These are phyloP conservation scores for Muscicapa striata DNA, from an alignment of 2,797 vertebrate species.

Conservation along the genomic window DNA sequence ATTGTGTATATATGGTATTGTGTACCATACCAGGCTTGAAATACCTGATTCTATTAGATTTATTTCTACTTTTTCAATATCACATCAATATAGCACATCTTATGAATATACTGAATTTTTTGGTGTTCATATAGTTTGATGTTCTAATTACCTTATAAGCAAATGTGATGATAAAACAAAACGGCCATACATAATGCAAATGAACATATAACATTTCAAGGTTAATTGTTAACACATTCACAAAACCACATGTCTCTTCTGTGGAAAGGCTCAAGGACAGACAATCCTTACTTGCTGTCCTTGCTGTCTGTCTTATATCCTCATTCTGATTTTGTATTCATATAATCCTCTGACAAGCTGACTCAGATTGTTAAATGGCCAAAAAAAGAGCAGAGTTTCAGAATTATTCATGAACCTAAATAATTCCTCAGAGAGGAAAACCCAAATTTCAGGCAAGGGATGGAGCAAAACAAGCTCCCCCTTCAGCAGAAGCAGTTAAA, in stretches of 20 bases:
- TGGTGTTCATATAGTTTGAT: not conserved
- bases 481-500: not conserved
- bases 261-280: not conserved
- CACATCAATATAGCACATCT: not conserved
- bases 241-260: not conserved
- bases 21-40: not conserved
- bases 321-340: not conserved
- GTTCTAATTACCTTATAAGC: not conserved
- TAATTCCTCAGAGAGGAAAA: not conserved
- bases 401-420: not conserved
- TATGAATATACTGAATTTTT: not conserved
- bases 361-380: not conserved
- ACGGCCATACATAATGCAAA: not conserved
- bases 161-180: not conserved
- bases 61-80: not conserved
- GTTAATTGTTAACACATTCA: not conserved
- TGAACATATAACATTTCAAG: not conserved
- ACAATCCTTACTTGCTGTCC: not conserved
- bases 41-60: not conserved
- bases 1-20: not conserved
- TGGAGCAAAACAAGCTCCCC: not conserved
- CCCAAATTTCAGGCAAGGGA: fast-evolving
- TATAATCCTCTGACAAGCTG: not conserved
- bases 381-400: not conserved
- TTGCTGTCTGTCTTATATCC: not conserved